phyloP scores from a whole-genome alignment of 2,888 invertebrate genomes.

The Euspilapteryx auroguttella region DNA sequence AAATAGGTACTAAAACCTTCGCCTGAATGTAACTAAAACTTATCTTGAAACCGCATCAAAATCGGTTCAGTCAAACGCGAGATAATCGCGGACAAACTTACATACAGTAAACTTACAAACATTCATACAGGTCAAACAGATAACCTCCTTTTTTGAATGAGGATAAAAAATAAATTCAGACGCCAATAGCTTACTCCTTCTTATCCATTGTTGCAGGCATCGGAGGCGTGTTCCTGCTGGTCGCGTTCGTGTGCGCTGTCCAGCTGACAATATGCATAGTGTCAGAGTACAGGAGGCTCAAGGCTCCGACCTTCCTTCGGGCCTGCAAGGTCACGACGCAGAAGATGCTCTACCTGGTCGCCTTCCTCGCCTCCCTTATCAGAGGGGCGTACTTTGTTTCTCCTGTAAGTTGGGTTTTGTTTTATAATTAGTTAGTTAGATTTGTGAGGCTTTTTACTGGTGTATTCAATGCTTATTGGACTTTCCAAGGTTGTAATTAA shows the following conservation, averaged over 20 bases:
- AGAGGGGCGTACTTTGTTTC: constrained; percentile 89
- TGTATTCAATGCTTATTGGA: too few species aligned
- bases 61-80: too few species aligned
- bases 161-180: not conserved
- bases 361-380: constrained; percentile 81
- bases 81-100: too few species aligned
- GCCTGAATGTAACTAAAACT: too few species aligned
- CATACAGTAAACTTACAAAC: too few species aligned
- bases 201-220: constrained; percentile 44
- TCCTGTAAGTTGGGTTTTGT: constrained; percentile 65
- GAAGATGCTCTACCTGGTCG: constrained; percentile 85
- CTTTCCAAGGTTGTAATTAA: too few species aligned
- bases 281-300: constrained; percentile 80
- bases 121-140: too few species aligned
- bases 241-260: constrained; percentile 81
- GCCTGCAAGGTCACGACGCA: constrained; percentile 89
- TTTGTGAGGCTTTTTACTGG: too few species aligned
- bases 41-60: too few species aligned
- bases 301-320: constrained; percentile 77
- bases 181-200: not conserved
- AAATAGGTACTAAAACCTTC: too few species aligned
- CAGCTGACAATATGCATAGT: constrained; percentile 84
- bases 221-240: constrained; percentile 77
- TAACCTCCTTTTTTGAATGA: too few species aligned
- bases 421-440: too few species aligned